Conservation (phyloP, 2,113 vertebrate species). For the Puma concolor region DNA sequence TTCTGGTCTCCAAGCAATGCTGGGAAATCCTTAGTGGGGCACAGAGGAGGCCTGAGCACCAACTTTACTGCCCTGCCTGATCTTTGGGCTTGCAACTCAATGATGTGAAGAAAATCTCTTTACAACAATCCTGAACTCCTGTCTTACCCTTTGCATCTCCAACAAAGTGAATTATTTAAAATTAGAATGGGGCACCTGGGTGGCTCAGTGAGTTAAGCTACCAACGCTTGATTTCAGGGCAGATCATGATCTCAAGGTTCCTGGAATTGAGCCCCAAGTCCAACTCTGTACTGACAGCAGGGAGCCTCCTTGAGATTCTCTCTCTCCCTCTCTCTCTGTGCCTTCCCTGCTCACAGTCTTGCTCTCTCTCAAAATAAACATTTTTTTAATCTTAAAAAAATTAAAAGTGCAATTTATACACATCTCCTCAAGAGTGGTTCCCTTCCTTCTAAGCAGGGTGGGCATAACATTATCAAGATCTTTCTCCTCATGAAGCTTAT, state of each 20-base stretch:
- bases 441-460: background rate
- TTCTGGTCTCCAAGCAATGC: background rate
- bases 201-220: no score
- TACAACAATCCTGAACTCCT: background rate
- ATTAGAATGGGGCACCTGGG: no score
- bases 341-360: no score
- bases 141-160: background rate
- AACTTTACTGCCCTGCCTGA: background rate
- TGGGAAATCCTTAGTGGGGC: background rate
- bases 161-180: background rate
- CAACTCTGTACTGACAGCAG: no score
- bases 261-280: no score
- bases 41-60: background rate
- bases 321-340: no score
- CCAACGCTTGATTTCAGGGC: no score
- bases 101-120: background rate
- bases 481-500: background rate
- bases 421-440: background rate
- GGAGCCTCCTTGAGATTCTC: no score
- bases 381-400: background rate
- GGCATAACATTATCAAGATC: background rate
- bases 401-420: background rate
- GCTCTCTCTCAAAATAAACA: no score
- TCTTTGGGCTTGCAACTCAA: background rate
- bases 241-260: no score